Percentiles rank a stretch among this genome's conserved stretches.
Conservation (phyloP, 2,888 invertebrate species). For the Drosophila diplacantha region DNA sequence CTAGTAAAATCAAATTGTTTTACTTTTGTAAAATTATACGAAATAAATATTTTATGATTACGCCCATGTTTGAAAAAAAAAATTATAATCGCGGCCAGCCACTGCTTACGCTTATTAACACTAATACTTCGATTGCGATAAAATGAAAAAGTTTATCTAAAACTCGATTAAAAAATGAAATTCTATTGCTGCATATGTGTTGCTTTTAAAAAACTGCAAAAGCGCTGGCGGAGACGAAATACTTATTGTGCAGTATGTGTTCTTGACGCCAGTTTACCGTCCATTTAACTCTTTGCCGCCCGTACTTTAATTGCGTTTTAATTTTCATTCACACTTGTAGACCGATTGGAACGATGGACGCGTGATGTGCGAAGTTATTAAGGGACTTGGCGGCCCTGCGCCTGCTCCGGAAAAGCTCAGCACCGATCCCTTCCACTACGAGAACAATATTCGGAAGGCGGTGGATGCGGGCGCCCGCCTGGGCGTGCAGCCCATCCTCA, state of each 20-base stretch:
- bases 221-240: background rate
- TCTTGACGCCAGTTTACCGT: background rate
- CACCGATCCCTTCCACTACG: constrained; percentile 88
- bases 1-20: background rate
- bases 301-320: constrained; percentile 9
- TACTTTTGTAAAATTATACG: too few relatives aligned
- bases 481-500: constrained; percentile 91
- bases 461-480: constrained; percentile 84
- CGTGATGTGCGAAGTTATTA: constrained; percentile 90
- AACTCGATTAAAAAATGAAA: background rate
- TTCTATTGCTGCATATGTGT: background rate
- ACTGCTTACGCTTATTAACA: background rate
- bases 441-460: constrained; percentile 88
- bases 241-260: background rate
- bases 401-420: constrained; percentile 88
- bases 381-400: constrained; percentile 92
- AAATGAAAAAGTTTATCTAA: background rate
- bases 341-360: constrained; percentile 98
- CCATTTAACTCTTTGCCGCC: constrained; percentile 1
- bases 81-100: background rate
- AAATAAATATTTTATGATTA: background rate
- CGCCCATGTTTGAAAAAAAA: background rate
- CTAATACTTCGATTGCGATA: background rate
- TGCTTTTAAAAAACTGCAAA: background rate
- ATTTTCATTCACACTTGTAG: constrained; percentile 79